Evolutionary conservation across 2,888 invertebrate species (phyloP).

Genomic region (Drosophila flavopinicola): DNA sequence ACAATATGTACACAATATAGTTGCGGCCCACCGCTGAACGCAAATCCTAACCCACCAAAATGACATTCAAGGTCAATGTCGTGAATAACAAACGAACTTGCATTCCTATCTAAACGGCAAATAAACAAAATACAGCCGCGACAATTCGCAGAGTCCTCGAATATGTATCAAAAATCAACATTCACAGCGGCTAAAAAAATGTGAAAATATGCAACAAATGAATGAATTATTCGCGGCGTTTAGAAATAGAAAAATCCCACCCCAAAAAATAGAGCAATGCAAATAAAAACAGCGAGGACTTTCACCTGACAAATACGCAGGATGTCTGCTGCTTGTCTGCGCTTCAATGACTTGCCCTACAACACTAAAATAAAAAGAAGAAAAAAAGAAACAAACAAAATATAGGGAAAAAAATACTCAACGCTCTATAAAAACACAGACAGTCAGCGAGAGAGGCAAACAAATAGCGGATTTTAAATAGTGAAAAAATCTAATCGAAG

Average conservation of each 20-base stretch:
- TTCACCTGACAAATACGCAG: slow-evolving; percentile 72
- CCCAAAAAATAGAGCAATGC: slow-evolving; percentile 38
- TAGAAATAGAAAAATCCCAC: slow-evolving; percentile 55
- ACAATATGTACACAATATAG: slow-evolving; percentile 2
- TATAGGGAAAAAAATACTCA: slow-evolving; percentile 16
- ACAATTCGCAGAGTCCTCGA: slow-evolving; percentile 6
- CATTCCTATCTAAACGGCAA: slow-evolving; percentile 56
- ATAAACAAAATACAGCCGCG: slow-evolving; percentile 35
- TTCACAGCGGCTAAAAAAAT: slow-evolving; percentile 32
- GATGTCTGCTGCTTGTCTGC: slow-evolving; percentile 75
- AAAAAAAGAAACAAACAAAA: slow-evolving; percentile 10
- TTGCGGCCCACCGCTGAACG: neutral
- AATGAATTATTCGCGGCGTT: slow-evolving; percentile 68
- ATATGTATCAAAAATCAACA: slow-evolving; percentile 43
- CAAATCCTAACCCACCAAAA: slow-evolving; percentile 51
- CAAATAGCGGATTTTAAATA: slow-evolving; percentile 55
- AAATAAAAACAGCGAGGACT: slow-evolving; percentile 62
- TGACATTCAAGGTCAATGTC: slow-evolving; percentile 66
- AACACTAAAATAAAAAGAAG: slow-evolving; percentile 25
- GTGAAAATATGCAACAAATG: slow-evolving; percentile 51
- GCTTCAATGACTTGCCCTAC: slow-evolving; percentile 61
- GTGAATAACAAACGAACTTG: slow-evolving; percentile 33
- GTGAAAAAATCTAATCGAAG: slow-evolving; percentile 76
- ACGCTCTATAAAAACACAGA: slow-evolving; percentile 42
- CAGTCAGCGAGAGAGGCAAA: slow-evolving; percentile 37